A percentile compares a stretch with the other conserved stretches of the same genome.
These are phyloP conservation scores for Lottia scabra DNA, from an alignment of 2,888 invertebrate genomes.

Conservation along the genomic window DNA sequence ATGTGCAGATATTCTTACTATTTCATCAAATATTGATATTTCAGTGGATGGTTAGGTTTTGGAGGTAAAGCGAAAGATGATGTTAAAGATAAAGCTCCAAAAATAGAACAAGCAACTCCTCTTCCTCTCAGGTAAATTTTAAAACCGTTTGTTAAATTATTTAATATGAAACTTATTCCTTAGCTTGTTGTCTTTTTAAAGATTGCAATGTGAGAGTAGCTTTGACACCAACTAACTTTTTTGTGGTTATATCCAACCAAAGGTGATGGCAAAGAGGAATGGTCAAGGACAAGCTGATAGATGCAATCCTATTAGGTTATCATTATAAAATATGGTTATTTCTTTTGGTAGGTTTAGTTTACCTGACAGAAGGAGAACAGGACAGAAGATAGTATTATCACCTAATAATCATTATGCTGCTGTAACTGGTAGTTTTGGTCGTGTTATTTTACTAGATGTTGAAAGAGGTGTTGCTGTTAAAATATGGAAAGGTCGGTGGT, in stretches of 20 bases:
- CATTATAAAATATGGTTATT: background rate
- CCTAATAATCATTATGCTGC: conserved; percentile 85
- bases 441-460: conserved; percentile 88
- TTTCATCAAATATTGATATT: conserved; percentile 7
- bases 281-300: too few relatives aligned
- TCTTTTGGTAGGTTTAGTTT: conserved; percentile 77
- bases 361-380: conserved; percentile 83
- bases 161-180: too few relatives aligned
- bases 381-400: conserved; percentile 81
- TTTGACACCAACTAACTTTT: too few relatives aligned
- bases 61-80: conserved; percentile 60
- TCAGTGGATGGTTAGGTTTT: conserved; percentile 70
- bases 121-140: conserved; percentile 75
- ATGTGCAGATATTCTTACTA: too few relatives aligned
- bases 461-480: conserved; percentile 82
- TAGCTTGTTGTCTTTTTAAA: too few relatives aligned
- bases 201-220: too few relatives aligned
- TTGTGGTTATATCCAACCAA: too few relatives aligned
- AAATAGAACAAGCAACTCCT: conserved; percentile 77
- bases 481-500: conserved; percentile 82
- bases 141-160: too few relatives aligned
- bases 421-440: conserved; percentile 86
- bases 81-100: conserved; percentile 63
- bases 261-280: too few relatives aligned
- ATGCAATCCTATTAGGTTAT: too few relatives aligned